A percentile compares a stretch with the other conserved stretches of the same genome.
Conservation (phyloP, 2,797 vertebrate species). For the Rallus crepitans region DNA sequence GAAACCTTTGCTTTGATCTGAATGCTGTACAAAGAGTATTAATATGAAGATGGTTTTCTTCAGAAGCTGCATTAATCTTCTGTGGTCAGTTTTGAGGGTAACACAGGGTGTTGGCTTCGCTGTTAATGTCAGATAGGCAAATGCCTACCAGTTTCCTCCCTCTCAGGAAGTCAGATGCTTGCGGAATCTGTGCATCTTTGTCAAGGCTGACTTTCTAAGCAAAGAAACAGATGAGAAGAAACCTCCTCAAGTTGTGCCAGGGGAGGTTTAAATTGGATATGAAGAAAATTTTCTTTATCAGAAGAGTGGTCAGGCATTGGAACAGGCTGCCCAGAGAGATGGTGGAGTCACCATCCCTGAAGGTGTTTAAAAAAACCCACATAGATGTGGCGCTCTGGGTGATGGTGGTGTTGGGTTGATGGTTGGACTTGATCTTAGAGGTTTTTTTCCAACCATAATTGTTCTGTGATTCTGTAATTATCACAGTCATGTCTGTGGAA, state of each 20-base stretch:
- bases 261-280: too few relatives aligned
- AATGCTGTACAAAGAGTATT: not conserved
- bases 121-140: not conserved
- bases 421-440: too few relatives aligned
- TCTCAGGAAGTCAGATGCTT: not conserved
- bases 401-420: too few relatives aligned
- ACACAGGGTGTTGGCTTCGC: not conserved
- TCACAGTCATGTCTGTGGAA: not conserved
- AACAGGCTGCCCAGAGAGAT: too few relatives aligned
- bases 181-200: not conserved
- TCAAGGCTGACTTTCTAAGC: not conserved
- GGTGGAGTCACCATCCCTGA: too few relatives aligned
- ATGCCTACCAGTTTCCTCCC: not conserved
- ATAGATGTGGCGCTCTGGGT: too few relatives aligned
- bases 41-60: not conserved
- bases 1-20: not conserved
- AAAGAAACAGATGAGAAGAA: not conserved
- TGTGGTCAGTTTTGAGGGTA: not conserved
- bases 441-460: too few relatives aligned
- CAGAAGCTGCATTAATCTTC: not conserved
- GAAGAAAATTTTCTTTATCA: too few relatives aligned
- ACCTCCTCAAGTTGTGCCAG: too few relatives aligned
- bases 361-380: too few relatives aligned
- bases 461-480: not conserved
- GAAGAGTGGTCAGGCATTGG: too few relatives aligned